Base-by-base conservation (phyloP, 2,888 invertebrate species). In the Pegoplata infirma region DNA sequence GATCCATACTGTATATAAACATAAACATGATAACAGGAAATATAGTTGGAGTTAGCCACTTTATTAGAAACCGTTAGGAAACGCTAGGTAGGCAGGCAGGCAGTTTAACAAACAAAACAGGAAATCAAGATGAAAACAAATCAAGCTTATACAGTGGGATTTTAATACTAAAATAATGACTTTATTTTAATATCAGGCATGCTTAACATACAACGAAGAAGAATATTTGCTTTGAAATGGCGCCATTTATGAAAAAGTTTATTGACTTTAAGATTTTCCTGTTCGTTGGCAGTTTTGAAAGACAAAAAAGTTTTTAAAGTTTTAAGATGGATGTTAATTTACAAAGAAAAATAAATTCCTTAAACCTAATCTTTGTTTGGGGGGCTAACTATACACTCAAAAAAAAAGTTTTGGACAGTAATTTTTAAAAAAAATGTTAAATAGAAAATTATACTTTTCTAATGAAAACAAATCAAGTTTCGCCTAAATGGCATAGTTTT, bases 41-140 rank as follows among this genome's bases (percentile, higher is more conserved):
- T 17, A 46, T 59, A 44, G 59, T 59, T 44, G 19, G 19, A 21
- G 61, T 19, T 59, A 59, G 59, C 19, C 46, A 28, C 47, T 63
- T 47, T 63, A 63, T 49, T 63, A 25, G 7, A 58, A 49, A n/a
- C 47, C 19, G 28, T 28, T 28, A 49, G 28, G 47, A 63, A 17
- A 63, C 49, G 23, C 46, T 59, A 5, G 23, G 21, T 12, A 10
- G 14, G 0, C 17, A 47, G 28, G 17, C 21, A 46, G 28, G 5
- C 28, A 49, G 8, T 51, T 23, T 59, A 36, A 6, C 44, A 40
- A 23, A 55, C 44, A 46, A 49, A 5, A 69, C 53, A 55, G 19
- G 14, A 61, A 63, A 61, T 63, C 55, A 32, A 63, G 61, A 71
- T 71, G 71, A 71, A 63, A 55, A 63, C 63, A 71, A 71, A 71